Percentiles rank a stretch among this genome's conserved stretches.
Conservation (phyloP, 2,888 invertebrate genomes). For the Cephus rjabovi region DNA sequence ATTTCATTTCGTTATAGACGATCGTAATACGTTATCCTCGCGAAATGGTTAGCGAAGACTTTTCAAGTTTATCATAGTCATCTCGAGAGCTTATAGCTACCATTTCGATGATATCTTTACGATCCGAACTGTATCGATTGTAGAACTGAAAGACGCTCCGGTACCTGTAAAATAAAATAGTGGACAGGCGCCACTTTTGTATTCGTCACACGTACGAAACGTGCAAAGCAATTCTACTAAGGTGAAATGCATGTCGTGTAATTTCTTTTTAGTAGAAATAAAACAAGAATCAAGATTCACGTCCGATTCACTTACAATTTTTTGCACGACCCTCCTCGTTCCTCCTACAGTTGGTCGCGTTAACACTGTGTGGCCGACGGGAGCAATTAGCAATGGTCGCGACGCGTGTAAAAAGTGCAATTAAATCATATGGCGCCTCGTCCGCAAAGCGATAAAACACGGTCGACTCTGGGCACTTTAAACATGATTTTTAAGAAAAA, state of each 20-base stretch:
- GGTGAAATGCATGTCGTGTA: background rate
- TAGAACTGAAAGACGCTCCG: background rate
- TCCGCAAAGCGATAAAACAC: background rate
- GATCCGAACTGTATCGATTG: background rate
- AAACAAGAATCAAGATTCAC: background rate
- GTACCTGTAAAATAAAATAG: background rate
- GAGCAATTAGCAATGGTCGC: background rate
- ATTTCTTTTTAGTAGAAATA: background rate
- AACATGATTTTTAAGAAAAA: conserved; percentile 19
- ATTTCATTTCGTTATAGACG: background rate
- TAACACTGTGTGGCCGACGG: background rate
- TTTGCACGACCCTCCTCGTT: background rate
- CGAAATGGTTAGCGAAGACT: conserved; percentile 10
- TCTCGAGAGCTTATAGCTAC: background rate
- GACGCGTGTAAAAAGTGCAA: conserved; percentile 6
- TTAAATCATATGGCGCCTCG: conserved; percentile 2
- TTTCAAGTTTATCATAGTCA: conserved; percentile 14
- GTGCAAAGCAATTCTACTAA: background rate
- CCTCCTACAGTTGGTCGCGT: background rate
- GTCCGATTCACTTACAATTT: background rate
- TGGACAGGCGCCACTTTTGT: background rate
- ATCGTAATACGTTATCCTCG: background rate
- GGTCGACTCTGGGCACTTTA: conserved; percentile 16
- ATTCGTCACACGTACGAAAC: background rate
- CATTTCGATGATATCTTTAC: conserved; percentile 1